phyloP scores from a whole-genome alignment of 2,113 vertebrate species.

The Rhea americana region DNA sequence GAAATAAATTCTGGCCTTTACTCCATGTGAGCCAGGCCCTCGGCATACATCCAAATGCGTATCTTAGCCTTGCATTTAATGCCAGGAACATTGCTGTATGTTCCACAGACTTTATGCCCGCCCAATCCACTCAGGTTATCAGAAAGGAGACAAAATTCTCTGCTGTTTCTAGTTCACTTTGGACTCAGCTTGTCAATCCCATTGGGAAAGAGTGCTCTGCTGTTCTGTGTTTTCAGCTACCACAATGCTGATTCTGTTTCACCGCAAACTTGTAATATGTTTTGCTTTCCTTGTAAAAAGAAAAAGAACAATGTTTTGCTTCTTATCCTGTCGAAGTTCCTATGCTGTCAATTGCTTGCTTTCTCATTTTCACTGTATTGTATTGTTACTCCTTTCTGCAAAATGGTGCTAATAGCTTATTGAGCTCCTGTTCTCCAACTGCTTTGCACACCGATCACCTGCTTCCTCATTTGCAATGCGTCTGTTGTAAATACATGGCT shows the following conservation, averaged over 20 bases:
- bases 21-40: neutral
- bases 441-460: constrained; percentile 50
- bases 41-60: neutral
- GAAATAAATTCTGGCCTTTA: neutral
- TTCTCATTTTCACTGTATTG: constrained; percentile 30
- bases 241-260: neutral
- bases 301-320: neutral
- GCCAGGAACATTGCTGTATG: constrained; percentile 6
- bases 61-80: neutral
- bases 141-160: constrained; percentile 49
- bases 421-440: constrained; percentile 22
- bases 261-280: constrained; percentile 13
- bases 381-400: constrained; percentile 33
- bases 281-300: constrained; percentile 32
- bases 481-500: neutral
- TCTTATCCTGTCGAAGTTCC: constrained; percentile 41
- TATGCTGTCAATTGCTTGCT: constrained; percentile 41
- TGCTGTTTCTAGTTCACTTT: neutral
- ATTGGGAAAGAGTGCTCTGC: constrained; percentile 7
- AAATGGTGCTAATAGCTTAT: constrained; percentile 53
- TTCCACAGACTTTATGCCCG: neutral
- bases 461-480: constrained; percentile 30
- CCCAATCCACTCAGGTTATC: constrained; percentile 29
- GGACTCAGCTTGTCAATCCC: constrained; percentile 38
- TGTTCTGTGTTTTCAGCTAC: constrained; percentile 3